Conservation (phyloP, 2,888 invertebrate genomes). For the Torymus texanus region DNA sequence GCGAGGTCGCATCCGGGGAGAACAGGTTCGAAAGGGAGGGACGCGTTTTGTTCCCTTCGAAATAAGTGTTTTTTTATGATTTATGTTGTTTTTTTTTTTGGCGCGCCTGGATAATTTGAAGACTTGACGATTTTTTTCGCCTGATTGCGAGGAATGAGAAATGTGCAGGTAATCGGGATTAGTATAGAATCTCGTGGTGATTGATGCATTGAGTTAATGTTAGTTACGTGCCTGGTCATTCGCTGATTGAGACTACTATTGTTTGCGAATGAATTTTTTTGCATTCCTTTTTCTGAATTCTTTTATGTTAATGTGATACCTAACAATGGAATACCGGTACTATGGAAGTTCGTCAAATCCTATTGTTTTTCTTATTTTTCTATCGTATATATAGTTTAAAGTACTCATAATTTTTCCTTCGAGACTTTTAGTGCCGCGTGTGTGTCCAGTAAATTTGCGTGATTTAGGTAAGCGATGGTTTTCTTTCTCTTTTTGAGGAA, state of each 20-base stretch:
- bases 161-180: no score
- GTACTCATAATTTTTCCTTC: background rate
- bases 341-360: background rate
- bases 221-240: no score
- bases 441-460: background rate
- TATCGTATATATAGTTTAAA: background rate
- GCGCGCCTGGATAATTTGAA: constrained; percentile 1
- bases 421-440: background rate
- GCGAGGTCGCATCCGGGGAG: constrained; percentile 42
- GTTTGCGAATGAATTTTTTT: background rate
- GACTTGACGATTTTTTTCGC: constrained; percentile 49
- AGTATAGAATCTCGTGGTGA: no score
- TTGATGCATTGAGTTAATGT: no score
- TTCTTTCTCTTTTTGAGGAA: no score
- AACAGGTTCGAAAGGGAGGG: constrained; percentile 12
- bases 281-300: constrained; percentile 5
- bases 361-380: constrained; percentile 4
- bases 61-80: constrained; percentile 9
- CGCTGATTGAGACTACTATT: constrained; percentile 17
- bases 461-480: background rate
- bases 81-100: background rate
- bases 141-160: no score
- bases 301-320: constrained; percentile 17
- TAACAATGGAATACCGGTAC: background rate
- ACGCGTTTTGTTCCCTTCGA: constrained; percentile 40